phyloP scores from a whole-genome alignment of 2,797 vertebrate genomes.

The Onychomys arenicola region DNA sequence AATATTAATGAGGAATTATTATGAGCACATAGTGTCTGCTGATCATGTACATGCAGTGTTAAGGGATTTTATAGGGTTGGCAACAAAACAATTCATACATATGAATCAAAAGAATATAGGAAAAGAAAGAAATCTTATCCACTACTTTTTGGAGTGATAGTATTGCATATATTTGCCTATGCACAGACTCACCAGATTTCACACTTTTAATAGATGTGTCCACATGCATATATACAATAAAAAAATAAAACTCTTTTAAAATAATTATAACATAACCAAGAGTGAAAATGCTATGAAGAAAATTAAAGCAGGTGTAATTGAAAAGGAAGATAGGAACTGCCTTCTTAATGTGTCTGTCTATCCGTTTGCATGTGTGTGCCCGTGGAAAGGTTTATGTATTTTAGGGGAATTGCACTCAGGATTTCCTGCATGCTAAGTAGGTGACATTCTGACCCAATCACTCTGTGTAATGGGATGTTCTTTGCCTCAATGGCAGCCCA shows the following conservation, averaged over 20 bases:
- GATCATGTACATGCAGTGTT: not conserved
- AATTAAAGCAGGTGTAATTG: not conserved
- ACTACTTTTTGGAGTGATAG: not conserved
- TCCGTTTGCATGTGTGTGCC: rapidly evolving
- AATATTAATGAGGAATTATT: not conserved
- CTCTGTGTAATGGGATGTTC: not conserved
- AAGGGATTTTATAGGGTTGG: not conserved
- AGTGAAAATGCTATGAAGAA: not conserved
- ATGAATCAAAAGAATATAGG: not conserved
- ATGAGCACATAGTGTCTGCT: not conserved
- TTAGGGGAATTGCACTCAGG: not conserved
- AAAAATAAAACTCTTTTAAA: not conserved
- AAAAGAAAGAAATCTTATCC: not conserved
- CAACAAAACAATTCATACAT: not conserved
- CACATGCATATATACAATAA: not conserved
- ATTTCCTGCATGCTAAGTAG: not conserved
- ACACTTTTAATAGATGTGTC: not conserved
- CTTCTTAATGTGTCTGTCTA: not conserved
- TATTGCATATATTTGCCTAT: not conserved
- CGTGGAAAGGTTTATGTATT: not conserved
- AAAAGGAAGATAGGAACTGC: not conserved
- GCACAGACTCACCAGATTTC: not conserved
- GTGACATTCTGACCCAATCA: not conserved
- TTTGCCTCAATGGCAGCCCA: not conserved
- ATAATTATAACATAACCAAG: too few relatives aligned